Evolutionary conservation across 1,140 invertebrate species (phyloP), one percentile per base, ranked within the genome.

Genomic region (Akabosia matsudoensis): DNA sequence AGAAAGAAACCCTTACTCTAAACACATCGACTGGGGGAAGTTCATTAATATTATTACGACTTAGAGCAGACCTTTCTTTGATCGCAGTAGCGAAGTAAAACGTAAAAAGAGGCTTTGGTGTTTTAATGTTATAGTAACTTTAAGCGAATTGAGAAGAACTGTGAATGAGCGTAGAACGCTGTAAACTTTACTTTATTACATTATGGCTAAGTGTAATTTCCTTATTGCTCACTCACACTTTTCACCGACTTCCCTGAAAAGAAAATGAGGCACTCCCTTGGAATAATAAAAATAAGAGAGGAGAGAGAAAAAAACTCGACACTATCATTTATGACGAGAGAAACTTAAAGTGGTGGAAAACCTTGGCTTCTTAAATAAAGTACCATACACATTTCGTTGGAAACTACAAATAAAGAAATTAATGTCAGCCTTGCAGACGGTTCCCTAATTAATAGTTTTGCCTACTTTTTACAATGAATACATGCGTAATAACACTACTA

Each of bases 391-490:
- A n/a, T n/a, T n/a, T n/a, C n/a, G n/a, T n/a, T 61, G 37, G 7
- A 61, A 61, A 22, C 24, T 61, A 67, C 61, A 67, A 67, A 67
- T 67, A 67, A 67, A 67, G 61, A 67, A 67, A 67, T 67, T 67
- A 67, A 67, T 67, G 61, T 67, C 61, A 7, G 22, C 10, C 28
- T 67, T 30, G 22, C 61, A 67, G 61, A 67, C 24, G 61, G 61
- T 67, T 67, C 61, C 22, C 61, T 67, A 67, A 67, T 67, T 67
- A 67, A 67, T 67, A 67, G 61, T 31, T 61, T 61, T 67, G 61
- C n/a, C 61, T 67, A 67, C 37, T 45, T 45, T 45, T 7, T 10
- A 45, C 18, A 45, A 10, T 45, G n/a, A n/a, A 45, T 45, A 45
- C 37, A 18, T 10, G 37, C 37, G 18, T 45, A 45, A 7, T 45